Base-by-base conservation (phyloP, 2,797 vertebrate species). In the Poeciliopsis turneri region DNA sequence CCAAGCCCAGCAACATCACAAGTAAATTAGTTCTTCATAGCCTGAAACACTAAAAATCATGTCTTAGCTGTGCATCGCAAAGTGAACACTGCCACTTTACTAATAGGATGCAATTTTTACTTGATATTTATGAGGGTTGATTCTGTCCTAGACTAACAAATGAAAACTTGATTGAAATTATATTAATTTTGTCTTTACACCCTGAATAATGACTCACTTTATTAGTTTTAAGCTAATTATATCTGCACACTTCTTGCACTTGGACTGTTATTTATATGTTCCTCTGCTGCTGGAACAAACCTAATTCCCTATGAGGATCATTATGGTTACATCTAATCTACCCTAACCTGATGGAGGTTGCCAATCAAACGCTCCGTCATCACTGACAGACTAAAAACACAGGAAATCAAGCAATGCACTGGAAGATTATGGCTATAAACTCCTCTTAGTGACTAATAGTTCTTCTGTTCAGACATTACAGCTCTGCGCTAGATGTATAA, bases 291-390 rank as follows among this genome's bases (percentile, higher is more conserved):
- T 55, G 69, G 74, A 77, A 86, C 75, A 66, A 77, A 7, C 64
- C 8, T 76, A 46, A 86, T 81, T 72, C 79, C 85, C 83, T 76
- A 23, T 51, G 78, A 68, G 80, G 41, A 78, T 71, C 79, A 79
- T 92, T 83, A 70, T 41, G 79, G 2, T 86, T 87, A 51, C 73
- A 77, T 86, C 73, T 84, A 66, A 86, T 84, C 57, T 36, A 30
- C 25, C n/a, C 72, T 64, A 64, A 64, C 61, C 61, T 36, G 61
- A 64, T 64, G 7, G 61, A 64, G 30, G 16, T 3, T 36, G 30
- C 16, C 61, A 10, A 64, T 64, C 61, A 64, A 64, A 64, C 9
- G 7, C 16, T 36, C 5, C 0, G 1, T 8, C 36, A 41, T 12
- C 36, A 41, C 20, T 23, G 36, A 68, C 25, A 0, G 39, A 20